These are phyloP conservation scores for Sula dactylatra DNA, from an alignment of 2,113 vertebrate species.

Conservation along the genomic window DNA sequence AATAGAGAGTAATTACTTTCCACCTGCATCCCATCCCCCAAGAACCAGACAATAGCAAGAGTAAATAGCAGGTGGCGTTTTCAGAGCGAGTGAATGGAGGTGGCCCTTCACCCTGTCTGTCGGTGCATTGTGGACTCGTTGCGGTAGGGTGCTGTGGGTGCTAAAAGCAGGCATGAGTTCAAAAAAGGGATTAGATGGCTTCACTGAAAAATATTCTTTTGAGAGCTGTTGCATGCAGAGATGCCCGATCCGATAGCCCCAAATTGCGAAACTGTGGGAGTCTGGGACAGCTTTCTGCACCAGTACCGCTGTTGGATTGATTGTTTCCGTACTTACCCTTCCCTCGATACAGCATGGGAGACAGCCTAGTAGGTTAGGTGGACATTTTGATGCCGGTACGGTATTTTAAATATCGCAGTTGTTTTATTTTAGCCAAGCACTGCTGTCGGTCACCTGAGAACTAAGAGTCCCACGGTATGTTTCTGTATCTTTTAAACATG, in stretches of 20 bases:
- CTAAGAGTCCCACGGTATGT: not conserved
- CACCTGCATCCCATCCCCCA: not conserved
- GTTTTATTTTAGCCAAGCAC: not conserved
- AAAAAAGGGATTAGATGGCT: not conserved
- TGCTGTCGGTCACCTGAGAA: not conserved
- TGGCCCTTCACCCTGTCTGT: not conserved
- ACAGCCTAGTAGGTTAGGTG: not conserved
- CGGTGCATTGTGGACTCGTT: accelerated
- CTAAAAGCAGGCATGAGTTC: not conserved
- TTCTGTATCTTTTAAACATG: not conserved
- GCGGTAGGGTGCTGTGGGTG: not conserved
- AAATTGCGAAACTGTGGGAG: accelerated
- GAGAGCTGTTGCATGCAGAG: not conserved
- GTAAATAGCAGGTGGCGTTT: not conserved
- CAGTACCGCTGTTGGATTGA: not conserved
- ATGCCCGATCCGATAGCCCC: not conserved
- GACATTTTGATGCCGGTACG: not conserved
- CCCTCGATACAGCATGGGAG: not conserved
- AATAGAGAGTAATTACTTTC: not conserved
- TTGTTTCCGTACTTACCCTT: not conserved
- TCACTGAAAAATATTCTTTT: not conserved
- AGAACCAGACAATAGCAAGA: not conserved
- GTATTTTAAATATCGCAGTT: not conserved
- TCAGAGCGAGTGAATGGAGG: too few species aligned
- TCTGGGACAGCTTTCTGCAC: not conserved